Evolutionary conservation across 2,888 invertebrate genomes (phyloP).

Genomic region (Sipunculus nudus): DNA sequence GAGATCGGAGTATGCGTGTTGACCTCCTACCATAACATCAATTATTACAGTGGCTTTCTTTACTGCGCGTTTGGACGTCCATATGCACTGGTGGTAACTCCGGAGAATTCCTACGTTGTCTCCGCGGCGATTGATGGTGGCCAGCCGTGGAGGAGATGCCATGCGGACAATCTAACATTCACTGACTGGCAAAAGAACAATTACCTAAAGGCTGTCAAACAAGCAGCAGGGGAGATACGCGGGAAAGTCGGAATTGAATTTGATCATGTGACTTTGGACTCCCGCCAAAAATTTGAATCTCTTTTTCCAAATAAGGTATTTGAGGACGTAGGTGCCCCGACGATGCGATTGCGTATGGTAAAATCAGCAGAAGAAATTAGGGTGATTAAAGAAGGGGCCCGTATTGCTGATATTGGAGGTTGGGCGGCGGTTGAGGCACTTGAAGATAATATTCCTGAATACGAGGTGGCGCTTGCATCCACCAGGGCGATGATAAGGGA

Average conservation of each 20-base stretch:
- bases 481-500: constrained; percentile 22
- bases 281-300: constrained; percentile 9
- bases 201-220: constrained; percentile 19
- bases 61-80: constrained; percentile 25
- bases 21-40: constrained; percentile 31
- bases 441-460: constrained; percentile 22
- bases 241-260: constrained; percentile 25
- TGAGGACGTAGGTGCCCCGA: constrained; percentile 20
- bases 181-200: constrained; percentile 34
- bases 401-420: constrained; percentile 18
- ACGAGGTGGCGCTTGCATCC: constrained; percentile 28
- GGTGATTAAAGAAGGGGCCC: constrained; percentile 1
- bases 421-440: constrained; percentile 21
- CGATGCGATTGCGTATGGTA: constrained; percentile 21
- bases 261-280: constrained; percentile 28
- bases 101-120: background rate
- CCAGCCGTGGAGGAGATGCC: constrained; percentile 25
- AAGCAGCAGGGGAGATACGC: background rate
- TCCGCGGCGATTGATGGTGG: constrained; percentile 29
- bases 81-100: constrained; percentile 24
- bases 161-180: constrained; percentile 25
- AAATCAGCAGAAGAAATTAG: constrained; percentile 24
- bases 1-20: constrained; percentile 16
- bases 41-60: constrained; percentile 29
- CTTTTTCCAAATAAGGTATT: background rate